phyloP scores from a whole-genome alignment of 37 sponge, comb jelly and placozoan genomes.

The Sycon ciliatum region DNA sequence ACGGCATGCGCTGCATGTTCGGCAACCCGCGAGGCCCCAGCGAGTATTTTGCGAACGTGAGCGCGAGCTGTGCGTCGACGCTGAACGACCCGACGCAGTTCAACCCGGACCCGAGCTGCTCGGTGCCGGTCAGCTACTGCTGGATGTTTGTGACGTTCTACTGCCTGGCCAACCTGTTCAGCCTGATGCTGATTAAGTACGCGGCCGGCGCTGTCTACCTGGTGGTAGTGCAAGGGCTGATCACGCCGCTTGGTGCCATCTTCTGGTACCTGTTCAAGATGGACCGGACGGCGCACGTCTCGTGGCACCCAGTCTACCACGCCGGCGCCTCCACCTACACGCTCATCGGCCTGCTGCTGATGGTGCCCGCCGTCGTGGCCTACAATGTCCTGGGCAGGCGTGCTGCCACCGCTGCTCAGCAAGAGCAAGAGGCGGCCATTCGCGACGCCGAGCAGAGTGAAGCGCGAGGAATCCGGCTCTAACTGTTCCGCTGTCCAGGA shows the following conservation, averaged over 20 bases:
- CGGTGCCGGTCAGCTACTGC: background rate
- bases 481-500: too few species aligned
- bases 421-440: too few species aligned
- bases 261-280: constrained; percentile 54
- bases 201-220: constrained; percentile 60
- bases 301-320: constrained; percentile 26
- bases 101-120: background rate
- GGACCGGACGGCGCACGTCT: constrained; percentile 30
- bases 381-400: constrained; percentile 36
- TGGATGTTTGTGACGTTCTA: constrained; percentile 15
- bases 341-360: constrained; percentile 49
- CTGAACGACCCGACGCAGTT: background rate
- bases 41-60: too few species aligned
- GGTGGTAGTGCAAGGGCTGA: constrained; percentile 56
- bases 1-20: background rate
- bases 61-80: background rate
- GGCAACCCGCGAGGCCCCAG: background rate
- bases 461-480: too few species aligned
- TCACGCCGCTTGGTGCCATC: constrained; percentile 63
- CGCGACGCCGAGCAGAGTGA: too few species aligned
- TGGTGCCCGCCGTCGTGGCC: constrained; percentile 57
- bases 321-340: constrained; percentile 45
- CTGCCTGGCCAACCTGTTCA: constrained; percentile 13
- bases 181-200: constrained; percentile 42
- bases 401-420: too few species aligned